Base-by-base conservation (phyloP, 1,140 invertebrate species). In the Camponotus floridanus region DNA sequence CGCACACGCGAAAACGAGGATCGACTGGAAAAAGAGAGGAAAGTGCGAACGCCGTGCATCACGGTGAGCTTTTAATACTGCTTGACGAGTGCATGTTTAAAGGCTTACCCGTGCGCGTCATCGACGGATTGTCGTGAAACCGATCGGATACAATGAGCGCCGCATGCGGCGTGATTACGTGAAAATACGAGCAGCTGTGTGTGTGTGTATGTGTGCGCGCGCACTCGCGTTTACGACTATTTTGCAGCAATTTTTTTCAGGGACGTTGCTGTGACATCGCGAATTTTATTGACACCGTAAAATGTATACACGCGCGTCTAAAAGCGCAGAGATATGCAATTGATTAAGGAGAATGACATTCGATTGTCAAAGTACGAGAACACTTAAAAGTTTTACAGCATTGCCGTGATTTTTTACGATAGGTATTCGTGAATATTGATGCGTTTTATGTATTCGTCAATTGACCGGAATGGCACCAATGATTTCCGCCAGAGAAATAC, bases 91-190 rank as follows among this genome's bases (percentile, higher is more conserved):
- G 67, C 71, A 71, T 70, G 78, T 88, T 70, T 67, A 78, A 76
- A 64, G 73, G 80, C 80, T 88, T 85, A 88, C 76, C 67, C 71
- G 61, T 59, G 86, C 51, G 64, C 80, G 87, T 68, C 51, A 88
- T 88, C 71, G 87, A 62, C 57, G 70, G 45, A 83, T 83, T 74
- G 79, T 83, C 79, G 79, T 61, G 79, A 83, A 83, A 83, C 61
- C 57, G 64, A 73, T 65, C 70, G 85, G 68, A 70, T 85, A 88
- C 84, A 88, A 88, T 88, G 85, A 88, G 81, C 76, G 80, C 84
- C 81, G 65, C 83, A 88, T 87, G 73, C 73, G 70, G 65, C 59
- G 73, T 88, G 87, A 88, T 88, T 88, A 88, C 81, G 87, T 67
- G 67, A 88, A 83, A 73, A 84, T 88, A 88, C 87, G 68, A 85